A percentile compares a stretch with the other conserved stretches of the same genome.
Conservation (phyloP, 2,888 invertebrate genomes). For the Drosophila anceps region DNA sequence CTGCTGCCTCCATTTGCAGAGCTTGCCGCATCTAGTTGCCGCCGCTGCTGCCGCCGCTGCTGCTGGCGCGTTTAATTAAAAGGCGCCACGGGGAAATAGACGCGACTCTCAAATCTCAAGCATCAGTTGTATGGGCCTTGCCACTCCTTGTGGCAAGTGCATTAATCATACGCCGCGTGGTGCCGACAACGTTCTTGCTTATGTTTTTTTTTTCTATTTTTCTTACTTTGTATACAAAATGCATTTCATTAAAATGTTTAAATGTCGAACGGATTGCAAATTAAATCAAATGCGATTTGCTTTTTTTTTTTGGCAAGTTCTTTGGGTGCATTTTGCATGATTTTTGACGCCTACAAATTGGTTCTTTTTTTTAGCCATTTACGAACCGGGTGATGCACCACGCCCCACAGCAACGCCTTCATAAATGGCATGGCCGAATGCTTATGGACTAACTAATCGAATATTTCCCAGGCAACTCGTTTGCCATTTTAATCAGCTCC, state of each 20-base stretch:
- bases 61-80: slow-evolving; percentile 64
- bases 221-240: slow-evolving; percentile 5
- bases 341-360: slow-evolving; percentile 39
- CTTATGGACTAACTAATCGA: slow-evolving; percentile 18
- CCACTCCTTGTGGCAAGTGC: slow-evolving; percentile 48
- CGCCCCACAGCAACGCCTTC: slow-evolving; percentile 50
- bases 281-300: slow-evolving; percentile 58
- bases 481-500: slow-evolving; percentile 50
- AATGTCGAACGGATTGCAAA: slow-evolving; percentile 52
- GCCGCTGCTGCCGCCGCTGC: slow-evolving; percentile 2
- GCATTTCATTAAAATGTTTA: slow-evolving; percentile 45
- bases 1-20: slow-evolving; percentile 62
- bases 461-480: slow-evolving; percentile 51
- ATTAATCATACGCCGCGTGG: slow-evolving; percentile 66
- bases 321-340: slow-evolving; percentile 48
- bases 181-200: slow-evolving; percentile 14
- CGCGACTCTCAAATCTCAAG: slow-evolving; percentile 48
- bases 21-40: slow-evolving; percentile 35
- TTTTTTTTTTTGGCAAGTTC: slow-evolving; percentile 26
- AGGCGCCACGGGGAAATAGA: slow-evolving; percentile 59
- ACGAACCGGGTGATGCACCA: slow-evolving; percentile 33
- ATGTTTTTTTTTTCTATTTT: background rate
- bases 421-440: slow-evolving; percentile 33
- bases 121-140: slow-evolving; percentile 49
- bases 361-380: slow-evolving; percentile 18